Evolutionary conservation across 2,797 vertebrate species (phyloP).

Genomic region (Fratercula arctica): DNA sequence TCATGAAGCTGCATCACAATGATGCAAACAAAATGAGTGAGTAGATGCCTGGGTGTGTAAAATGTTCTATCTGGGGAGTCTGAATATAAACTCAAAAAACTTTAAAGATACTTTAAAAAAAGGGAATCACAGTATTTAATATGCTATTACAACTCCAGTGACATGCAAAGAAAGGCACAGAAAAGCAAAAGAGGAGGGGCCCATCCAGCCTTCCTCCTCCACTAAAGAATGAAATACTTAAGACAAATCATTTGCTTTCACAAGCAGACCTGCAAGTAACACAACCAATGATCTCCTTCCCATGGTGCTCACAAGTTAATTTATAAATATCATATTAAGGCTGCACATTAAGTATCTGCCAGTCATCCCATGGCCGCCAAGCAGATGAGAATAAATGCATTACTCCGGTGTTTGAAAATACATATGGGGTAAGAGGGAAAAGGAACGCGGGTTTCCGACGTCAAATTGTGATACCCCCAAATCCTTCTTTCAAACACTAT

Average conservation of each 20-base stretch:
- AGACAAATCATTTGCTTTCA: neutral
- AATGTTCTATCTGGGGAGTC: neutral
- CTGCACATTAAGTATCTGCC: neutral
- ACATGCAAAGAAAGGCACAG: neutral
- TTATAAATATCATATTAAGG: neutral
- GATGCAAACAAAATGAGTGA: neutral
- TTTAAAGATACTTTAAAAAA: neutral
- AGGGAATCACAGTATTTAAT: neutral
- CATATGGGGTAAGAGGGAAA: neutral
- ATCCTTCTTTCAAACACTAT: neutral
- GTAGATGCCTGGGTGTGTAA: neutral
- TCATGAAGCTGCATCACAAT: neutral
- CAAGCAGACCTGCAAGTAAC: neutral
- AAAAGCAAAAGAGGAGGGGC: neutral
- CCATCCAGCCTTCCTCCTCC: neutral
- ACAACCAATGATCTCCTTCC: neutral
- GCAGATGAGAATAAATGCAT: neutral
- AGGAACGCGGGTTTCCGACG: neutral
- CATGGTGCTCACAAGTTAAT: neutral
- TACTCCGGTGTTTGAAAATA: neutral
- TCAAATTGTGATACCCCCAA: neutral
- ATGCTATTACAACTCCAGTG: neutral
- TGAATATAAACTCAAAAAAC: neutral
- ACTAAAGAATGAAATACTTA: neutral
- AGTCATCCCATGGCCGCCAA: neutral